Evolutionary conservation across 2,113 vertebrate species (phyloP).

Genomic region (Anguilla rostrata): DNA sequence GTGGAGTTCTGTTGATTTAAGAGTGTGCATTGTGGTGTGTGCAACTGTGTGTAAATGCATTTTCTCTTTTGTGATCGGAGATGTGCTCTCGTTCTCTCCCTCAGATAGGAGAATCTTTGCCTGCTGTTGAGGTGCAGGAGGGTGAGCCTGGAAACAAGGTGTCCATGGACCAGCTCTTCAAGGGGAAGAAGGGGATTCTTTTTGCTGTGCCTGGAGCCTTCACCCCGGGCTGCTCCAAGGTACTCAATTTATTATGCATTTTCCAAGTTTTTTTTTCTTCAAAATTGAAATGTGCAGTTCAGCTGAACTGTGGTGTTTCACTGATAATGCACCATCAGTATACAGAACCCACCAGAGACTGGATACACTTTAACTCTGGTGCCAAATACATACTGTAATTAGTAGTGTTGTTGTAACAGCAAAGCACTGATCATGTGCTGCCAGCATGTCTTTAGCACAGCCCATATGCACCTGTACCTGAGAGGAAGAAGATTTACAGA

Average conservation of each 20-base stretch:
- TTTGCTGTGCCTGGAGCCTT: constrained; percentile 90
- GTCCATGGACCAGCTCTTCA: constrained; percentile 77
- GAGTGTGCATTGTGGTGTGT: neutral
- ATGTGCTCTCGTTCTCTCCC: neutral
- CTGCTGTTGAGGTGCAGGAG: constrained; percentile 78
- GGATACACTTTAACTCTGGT: no score
- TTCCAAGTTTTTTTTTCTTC: no score
- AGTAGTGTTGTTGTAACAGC: no score
- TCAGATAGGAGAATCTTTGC: constrained; percentile 80
- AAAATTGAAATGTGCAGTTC: no score
- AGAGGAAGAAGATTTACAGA: neutral
- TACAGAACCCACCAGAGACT: neutral
- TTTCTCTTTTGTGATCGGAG: neutral
- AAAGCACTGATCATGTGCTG: no score
- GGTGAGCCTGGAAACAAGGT: constrained; percentile 77
- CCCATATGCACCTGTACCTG: neutral
- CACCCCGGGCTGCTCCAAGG: constrained; percentile 86
- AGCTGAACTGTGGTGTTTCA: neutral
- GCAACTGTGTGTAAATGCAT: neutral
- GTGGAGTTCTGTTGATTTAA: neutral
- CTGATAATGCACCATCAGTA: neutral
- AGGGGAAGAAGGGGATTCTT: constrained; percentile 82
- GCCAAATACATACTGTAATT: no score
- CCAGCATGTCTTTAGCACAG: neutral
- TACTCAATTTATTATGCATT: constrained; percentile 36